These are phyloP conservation scores for Apodemia duryi DNA, from an alignment of 2,888 invertebrate species.

Conservation along the genomic window DNA sequence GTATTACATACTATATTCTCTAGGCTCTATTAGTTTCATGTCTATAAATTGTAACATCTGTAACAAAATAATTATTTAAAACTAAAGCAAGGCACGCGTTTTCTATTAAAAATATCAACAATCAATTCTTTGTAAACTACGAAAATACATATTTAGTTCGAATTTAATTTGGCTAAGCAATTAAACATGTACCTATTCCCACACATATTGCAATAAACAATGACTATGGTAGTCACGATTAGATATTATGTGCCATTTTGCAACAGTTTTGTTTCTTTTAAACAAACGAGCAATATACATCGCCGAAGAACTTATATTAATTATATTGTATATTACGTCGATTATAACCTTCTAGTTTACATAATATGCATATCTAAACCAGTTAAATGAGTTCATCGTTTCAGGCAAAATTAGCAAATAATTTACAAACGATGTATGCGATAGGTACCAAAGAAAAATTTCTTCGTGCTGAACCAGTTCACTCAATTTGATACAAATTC, in stretches of 20 bases:
- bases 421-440: too few species aligned
- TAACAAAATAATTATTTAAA: neutral
- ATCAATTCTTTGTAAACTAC: neutral
- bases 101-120: neutral
- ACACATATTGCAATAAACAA: neutral
- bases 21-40: neutral
- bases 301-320: neutral
- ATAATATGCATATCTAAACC: too few species aligned
- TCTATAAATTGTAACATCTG: neutral
- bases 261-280: too few species aligned
- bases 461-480: too few species aligned
- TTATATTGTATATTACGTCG: too few species aligned
- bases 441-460: too few species aligned
- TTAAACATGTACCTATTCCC: too few species aligned
- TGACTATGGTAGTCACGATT: too few species aligned
- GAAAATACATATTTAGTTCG: neutral
- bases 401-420: neutral
- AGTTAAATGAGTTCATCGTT: neutral
- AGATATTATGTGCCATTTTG: too few species aligned
- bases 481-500: too few species aligned
- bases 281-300: too few species aligned
- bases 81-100: neutral
- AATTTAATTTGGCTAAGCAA: neutral
- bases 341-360: too few species aligned
- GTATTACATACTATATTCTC: neutral